Evolutionary conservation across 2,888 invertebrate genomes (phyloP), one percentile per base, ranked within the genome.

Genomic region (Urechis unicinctus): DNA sequence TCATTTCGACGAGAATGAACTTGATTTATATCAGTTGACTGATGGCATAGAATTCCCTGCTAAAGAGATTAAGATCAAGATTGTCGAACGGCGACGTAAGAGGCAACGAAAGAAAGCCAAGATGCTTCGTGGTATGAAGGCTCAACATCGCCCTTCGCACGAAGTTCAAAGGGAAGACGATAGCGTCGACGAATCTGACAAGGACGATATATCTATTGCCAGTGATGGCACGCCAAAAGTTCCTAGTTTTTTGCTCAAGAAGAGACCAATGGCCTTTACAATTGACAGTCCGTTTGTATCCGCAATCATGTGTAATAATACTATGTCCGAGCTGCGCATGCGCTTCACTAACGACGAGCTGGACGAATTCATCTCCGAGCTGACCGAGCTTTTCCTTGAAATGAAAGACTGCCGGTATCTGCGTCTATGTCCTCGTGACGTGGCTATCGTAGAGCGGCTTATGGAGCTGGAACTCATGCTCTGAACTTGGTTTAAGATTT

Each of bases 31-130:
- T 9, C 43, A 42, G 22, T 25, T 57, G 26, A 48, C 53, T 13
- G 44, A 53, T 4, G 57, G 48, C 5, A 24, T 46, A 2, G 49
- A 57, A 36, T 50, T 57, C 45, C 57, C 57, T 4, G 47, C 57
- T 26, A 57, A 57, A 22, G 57, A 57, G 13, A 36, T 57, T 31
- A 53, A 49, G 22, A 48, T 57, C 9, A 48, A 57, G 47, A 47
- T 57, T 24, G 53, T 47, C 1, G 29, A 43, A 13, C 25, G 57
- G 2, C 41, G 50, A n/a, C 28, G 47, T 9, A 17, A 30, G 31
- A 21, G 53, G 13, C 48, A 57, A 45, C 13, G 47, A 9, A 24
- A 9, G 50, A 41, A 26, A 5, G 30, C 21, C 5, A 44, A 26
- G n/a, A 26, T n/a, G 30, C 3, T 1, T 3, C 50, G 30, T 25